A percentile compares a stretch with the other conserved stretches of the same genome.
Conservation (phyloP, 2,113 vertebrate species). For the Pangasianodon gigas region DNA sequence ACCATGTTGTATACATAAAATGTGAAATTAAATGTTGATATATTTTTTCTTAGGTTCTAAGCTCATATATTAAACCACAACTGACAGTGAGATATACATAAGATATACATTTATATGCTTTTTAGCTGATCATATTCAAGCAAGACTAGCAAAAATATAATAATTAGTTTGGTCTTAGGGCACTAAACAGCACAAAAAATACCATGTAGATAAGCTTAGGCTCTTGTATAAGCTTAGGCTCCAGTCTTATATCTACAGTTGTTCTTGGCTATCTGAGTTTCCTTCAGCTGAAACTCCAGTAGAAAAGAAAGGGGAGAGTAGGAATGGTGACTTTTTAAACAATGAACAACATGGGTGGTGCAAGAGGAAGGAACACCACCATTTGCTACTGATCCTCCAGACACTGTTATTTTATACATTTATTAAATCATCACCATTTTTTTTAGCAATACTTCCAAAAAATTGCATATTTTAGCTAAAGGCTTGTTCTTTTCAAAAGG, state of each 20-base stretch:
- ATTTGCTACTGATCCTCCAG: background rate
- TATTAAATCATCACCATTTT: background rate
- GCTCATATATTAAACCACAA: background rate
- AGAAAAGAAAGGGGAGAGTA: background rate
- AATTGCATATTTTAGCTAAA: background rate
- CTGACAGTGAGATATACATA: background rate
- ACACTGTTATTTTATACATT: background rate
- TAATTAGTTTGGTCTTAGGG: background rate
- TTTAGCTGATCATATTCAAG: background rate
- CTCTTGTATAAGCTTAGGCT: background rate
- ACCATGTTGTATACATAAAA: background rate
- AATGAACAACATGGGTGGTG: background rate
- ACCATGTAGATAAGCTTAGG: background rate
- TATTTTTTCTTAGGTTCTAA: background rate
- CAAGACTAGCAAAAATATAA: background rate
- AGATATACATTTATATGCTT: background rate
- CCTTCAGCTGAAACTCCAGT: conserved; percentile 25
- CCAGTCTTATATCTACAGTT: conserved; percentile 15
- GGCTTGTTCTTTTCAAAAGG: background rate
- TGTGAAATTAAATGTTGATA: background rate
- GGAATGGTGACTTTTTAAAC: conserved; percentile 25
- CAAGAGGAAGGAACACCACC: conserved; percentile 20
- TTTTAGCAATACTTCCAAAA: conserved; percentile 1
- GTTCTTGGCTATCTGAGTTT: conserved; percentile 18
- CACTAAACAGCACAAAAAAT: background rate